Evolutionary conservation across 2,888 invertebrate genomes (phyloP).

Genomic region (Ferrisia virgata): DNA sequence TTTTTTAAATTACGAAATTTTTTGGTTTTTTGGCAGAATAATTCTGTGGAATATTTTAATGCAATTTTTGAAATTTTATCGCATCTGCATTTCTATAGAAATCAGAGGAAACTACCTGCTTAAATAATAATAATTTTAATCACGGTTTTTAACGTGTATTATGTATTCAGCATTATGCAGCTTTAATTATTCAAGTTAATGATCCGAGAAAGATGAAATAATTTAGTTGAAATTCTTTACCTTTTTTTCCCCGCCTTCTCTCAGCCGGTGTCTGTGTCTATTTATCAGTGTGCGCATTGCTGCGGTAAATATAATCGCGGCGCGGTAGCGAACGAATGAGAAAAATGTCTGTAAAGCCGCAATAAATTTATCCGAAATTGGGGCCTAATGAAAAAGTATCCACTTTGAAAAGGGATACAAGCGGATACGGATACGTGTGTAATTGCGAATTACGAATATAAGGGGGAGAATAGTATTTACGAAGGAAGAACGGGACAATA

Average conservation of each 20-base stretch:
- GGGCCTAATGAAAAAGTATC: slow-evolving; percentile 42
- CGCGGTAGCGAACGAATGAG: neutral
- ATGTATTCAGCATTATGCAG: neutral
- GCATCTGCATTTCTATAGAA: too few species aligned
- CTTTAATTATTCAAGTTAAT: slow-evolving; percentile 39
- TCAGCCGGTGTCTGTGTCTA: too few species aligned
- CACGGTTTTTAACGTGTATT: neutral
- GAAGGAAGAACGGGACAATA: slow-evolving; percentile 34
- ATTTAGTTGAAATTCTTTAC: neutral
- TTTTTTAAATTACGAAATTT: too few species aligned
- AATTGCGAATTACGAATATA: slow-evolving; percentile 43
- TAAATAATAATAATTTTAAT: slow-evolving; percentile 11
- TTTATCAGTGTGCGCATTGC: too few species aligned
- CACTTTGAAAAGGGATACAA: slow-evolving; percentile 29
- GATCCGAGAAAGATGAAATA: slow-evolving; percentile 18
- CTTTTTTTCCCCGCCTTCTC: neutral
- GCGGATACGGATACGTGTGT: slow-evolving; percentile 16
- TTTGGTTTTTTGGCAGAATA: too few species aligned
- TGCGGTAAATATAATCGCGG: too few species aligned
- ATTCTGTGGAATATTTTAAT: too few species aligned
- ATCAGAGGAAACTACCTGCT: too few species aligned
- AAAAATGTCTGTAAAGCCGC: slow-evolving; percentile 24
- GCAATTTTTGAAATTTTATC: too few species aligned
- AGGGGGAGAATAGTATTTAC: neutral
- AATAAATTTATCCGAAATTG: slow-evolving; percentile 41